Evolutionary conservation across 2,888 invertebrate genomes (phyloP).

Genomic region (Troglohyphantes excavatus): DNA sequence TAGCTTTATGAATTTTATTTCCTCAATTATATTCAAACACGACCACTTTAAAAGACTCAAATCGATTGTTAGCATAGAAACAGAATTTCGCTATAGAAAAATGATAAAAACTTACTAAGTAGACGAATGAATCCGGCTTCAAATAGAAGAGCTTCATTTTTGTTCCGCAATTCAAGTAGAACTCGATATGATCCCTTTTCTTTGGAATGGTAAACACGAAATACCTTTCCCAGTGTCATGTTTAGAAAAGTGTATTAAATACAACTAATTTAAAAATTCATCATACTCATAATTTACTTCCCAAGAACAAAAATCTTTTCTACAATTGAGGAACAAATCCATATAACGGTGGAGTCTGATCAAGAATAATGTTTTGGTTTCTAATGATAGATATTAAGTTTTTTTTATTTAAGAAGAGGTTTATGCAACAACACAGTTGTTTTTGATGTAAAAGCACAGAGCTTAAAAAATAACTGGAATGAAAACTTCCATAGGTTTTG

Average conservation of each 20-base stretch:
- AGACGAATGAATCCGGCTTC: slow-evolving; percentile 96
- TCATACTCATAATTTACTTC: too few species aligned
- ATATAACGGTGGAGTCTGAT: not conserved
- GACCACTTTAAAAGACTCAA: too few species aligned
- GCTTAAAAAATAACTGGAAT: too few species aligned
- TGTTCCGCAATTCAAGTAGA: slow-evolving; percentile 93
- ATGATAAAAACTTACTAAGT: slow-evolving; percentile 86
- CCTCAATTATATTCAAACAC: too few species aligned
- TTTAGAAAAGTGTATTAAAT: not conserved
- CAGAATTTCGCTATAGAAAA: not conserved
- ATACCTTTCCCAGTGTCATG: slow-evolving; percentile 97
- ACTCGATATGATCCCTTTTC: slow-evolving; percentile 94
- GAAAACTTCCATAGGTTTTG: too few species aligned
- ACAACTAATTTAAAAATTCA: too few species aligned
- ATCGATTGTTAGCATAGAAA: not conserved
- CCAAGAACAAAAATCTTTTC: not conserved
- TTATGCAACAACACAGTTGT: too few species aligned
- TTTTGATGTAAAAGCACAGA: too few species aligned
- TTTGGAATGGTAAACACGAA: slow-evolving; percentile 93
- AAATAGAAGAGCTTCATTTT: slow-evolving; percentile 92
- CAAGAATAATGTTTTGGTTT: too few species aligned
- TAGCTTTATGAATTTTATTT: not conserved
- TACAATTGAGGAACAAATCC: not conserved
- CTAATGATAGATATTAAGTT: too few species aligned
- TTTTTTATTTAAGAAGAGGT: too few species aligned